These are phyloP conservation scores for Aeoliscus strigatus DNA, from an alignment of 2,797 vertebrate species.

Conservation along the genomic window DNA sequence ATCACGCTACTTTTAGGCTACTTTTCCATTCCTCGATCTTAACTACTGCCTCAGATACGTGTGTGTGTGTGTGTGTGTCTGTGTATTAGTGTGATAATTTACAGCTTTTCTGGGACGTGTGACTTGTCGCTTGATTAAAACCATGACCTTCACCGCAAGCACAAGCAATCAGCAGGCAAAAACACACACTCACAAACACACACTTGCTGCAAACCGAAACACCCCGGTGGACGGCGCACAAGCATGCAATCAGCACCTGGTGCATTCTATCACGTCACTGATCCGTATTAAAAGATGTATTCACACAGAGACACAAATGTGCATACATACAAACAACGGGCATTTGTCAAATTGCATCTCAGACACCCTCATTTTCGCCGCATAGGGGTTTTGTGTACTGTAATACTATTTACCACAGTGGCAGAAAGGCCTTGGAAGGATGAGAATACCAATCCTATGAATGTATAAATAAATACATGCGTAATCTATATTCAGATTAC, in stretches of 20 bases:
- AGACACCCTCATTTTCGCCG: conserved; percentile 58
- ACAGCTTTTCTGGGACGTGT: conserved; percentile 56
- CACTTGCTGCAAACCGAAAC: conserved; percentile 48
- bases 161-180: conserved; percentile 66
- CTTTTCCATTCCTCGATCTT: conserved; percentile 38
- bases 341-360: conserved; percentile 58
- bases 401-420: conserved; percentile 36
- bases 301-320: conserved; percentile 16
- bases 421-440: conserved; percentile 22
- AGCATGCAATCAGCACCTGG: conserved; percentile 63
- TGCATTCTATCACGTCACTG: conserved; percentile 43
- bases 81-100: conserved; percentile 54
- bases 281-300: conserved; percentile 25
- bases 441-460: conserved; percentile 34
- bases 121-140: conserved; percentile 75
- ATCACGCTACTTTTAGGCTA: conserved; percentile 59
- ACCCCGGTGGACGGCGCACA: conserved; percentile 24
- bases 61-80: conserved; percentile 2
- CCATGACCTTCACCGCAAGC: conserved; percentile 72
- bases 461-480: conserved; percentile 62
- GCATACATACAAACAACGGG: conserved; percentile 11
- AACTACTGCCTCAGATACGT: conserved; percentile 21
- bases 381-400: conserved; percentile 35
- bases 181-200: conserved; percentile 23
- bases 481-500: conserved; percentile 66